Percentiles rank a stretch among this genome's conserved stretches.
These are phyloP conservation scores for Onychomys torridus DNA, from an alignment of 2,797 vertebrate species.

Conservation along the genomic window DNA sequence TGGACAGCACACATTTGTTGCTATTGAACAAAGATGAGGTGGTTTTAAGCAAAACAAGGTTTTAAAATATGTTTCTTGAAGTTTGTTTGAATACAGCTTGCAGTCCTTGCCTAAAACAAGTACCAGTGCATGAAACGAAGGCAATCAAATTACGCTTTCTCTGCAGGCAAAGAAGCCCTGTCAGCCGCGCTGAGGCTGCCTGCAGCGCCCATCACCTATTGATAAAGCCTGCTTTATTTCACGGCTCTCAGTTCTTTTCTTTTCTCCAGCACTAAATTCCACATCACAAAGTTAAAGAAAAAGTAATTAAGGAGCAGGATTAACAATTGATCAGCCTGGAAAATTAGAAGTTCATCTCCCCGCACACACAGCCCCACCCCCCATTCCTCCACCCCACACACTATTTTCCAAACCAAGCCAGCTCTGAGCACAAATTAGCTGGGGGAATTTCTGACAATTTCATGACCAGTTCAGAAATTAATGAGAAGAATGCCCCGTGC, in stretches of 20 bases:
- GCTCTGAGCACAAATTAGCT: conserved; percentile 77
- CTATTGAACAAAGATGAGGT: conserved; percentile 79
- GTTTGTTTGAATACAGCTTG: conserved; percentile 85
- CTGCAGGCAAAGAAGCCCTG: conserved; percentile 87
- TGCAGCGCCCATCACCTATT: conserved; percentile 88
- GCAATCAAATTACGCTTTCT: conserved; percentile 89
- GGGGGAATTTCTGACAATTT: conserved; percentile 72
- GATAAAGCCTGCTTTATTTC: conserved; percentile 91
- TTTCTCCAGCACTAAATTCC: conserved; percentile 89
- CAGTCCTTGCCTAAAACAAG: conserved; percentile 83
- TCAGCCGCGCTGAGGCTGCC: conserved; percentile 87
- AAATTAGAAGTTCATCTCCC: conserved; percentile 86
- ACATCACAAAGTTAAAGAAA: conserved; percentile 88
- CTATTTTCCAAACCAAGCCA: conserved; percentile 74
- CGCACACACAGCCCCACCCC: neutral
- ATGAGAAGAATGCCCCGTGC: conserved; percentile 68
- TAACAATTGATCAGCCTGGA: conserved; percentile 88
- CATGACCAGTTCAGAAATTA: conserved; percentile 80
- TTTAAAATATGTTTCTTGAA: conserved; percentile 83
- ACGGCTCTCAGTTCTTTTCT: conserved; percentile 88
- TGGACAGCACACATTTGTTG: conserved; percentile 80
- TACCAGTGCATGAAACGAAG: conserved; percentile 86
- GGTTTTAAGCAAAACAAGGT: conserved; percentile 83
- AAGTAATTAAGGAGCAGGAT: conserved; percentile 90
- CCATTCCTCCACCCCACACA: conserved; percentile 49